Evolutionary conservation across 2,113 vertebrate genomes (phyloP), one percentile per base, ranked within the genome.

Genomic region (Sprattus sprattus): DNA sequence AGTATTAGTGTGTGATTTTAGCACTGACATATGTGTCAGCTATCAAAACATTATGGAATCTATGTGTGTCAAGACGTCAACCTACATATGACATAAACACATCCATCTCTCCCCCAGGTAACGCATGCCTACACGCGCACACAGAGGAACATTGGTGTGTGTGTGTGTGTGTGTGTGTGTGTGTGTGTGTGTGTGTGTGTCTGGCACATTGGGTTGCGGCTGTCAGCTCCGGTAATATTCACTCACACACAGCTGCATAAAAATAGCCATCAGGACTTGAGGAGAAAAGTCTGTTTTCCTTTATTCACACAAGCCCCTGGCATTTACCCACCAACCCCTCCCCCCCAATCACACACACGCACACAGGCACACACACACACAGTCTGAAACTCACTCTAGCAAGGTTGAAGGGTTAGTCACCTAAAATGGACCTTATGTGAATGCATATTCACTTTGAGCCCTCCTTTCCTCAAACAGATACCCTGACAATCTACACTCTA

Each of bases 211-310:
- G 60, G 60, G 60, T 9, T 0, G 60, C 7, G 20, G 8, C 60
- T 67, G 60, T 67, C 60, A 67, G 60, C 22, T 67, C 60, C 10
- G 60, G 22, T 67, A 5, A 28, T 4, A 67, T 67, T 67, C 60
- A 67, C 60, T 67, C 60, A 67, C 60, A 67, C 60, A 67, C 22
- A 67, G 60, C 60, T 67, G 60, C 60, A 67, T n/a, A 67, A 67
- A n/a, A 67, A 67, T n/a, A 67, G n/a, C 60, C 60, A 67, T n/a
- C 25, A 67, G 60, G 60, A 67, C n/a, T 25, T 6, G 60, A n/a
- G 22, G 25, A 67, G 60, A 67, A 67, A 67, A 25, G 60, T 28
- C 60, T 67, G 60, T 6, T 67, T 10, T 67, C 60, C 60, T 67
- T 67, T 67, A n/a, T 67, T 67, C 60, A 67, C 25, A 28, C 60